A percentile compares a stretch with the other conserved stretches of the same genome.
Conservation (phyloP, 2,797 vertebrate genomes). For the Sebastes hubbsi region DNA sequence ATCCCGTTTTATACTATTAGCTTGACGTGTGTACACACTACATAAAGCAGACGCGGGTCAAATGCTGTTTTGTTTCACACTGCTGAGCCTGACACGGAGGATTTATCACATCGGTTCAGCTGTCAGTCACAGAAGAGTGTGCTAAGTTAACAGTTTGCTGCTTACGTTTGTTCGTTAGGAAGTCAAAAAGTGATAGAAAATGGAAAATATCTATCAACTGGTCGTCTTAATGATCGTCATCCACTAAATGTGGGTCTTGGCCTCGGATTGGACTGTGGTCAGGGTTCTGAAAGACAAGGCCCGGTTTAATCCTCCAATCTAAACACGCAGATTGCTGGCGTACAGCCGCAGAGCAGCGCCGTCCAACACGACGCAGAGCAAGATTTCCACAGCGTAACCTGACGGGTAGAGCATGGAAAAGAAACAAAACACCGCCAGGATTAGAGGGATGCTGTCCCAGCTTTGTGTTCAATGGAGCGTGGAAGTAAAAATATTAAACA, state of each 20-base stretch:
- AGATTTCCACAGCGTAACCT: constrained; percentile 27
- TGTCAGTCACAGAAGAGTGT: constrained; percentile 1
- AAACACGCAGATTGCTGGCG: constrained; percentile 43
- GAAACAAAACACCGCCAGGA: constrained; percentile 20
- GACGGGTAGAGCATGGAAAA: constrained; percentile 38
- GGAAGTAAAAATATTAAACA: constrained; percentile 19
- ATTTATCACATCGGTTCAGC: constrained; percentile 26
- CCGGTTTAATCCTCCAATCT: constrained; percentile 56
- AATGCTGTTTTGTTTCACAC: constrained; percentile 37
- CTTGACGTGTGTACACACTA: constrained; percentile 39
- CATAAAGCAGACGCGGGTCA: constrained; percentile 38
- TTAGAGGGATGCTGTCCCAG: not conserved
- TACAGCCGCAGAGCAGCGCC: constrained; percentile 6
- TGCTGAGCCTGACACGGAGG: constrained; percentile 5
- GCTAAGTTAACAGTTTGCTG: not conserved
- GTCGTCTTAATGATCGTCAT: not conserved
- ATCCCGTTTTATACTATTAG: constrained; percentile 41
- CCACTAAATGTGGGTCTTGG: constrained; percentile 56
- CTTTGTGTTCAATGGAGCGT: not conserved
- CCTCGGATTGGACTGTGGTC: constrained; percentile 36
- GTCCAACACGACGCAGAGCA: constrained; percentile 15
- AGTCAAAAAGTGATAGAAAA: not conserved
- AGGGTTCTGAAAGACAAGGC: constrained; percentile 52
- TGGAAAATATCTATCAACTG: constrained; percentile 29
- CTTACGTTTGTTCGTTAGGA: not conserved